Evolutionary conservation across 2,888 invertebrate species (phyloP), one percentile per base, ranked within the genome.

Genomic region (Gandaritis pyraliata): DNA sequence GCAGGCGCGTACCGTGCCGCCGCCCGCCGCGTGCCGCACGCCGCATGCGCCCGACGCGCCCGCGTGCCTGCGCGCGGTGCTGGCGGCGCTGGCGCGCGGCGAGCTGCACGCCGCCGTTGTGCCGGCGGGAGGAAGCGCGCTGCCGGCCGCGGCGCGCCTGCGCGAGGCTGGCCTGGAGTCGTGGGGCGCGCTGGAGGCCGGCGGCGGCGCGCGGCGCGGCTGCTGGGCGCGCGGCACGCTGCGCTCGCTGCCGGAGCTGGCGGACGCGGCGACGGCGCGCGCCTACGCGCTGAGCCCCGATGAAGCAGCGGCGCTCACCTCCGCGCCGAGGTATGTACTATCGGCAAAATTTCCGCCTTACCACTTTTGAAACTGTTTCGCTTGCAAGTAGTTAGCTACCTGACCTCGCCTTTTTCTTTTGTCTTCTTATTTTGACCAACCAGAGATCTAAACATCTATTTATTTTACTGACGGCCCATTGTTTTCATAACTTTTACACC

Each of bases 211-310:
- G 82, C 58, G 61, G 12, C 82, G 87, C 57, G 70, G 77, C 39
- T 88, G 88, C 73, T 65, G 75, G 60, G 78, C 73, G 33, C 58
- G 72, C 6, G 65, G 54, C 18, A 52, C 73, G 16, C 72, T 79
- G 53, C 79, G 81, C 64, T 85, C 88, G 15, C 74, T 89, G 61
- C 80, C 84, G 11, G 88, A 88, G 70, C 77, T 88, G 29, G 73
- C 80, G 5, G 81, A 82, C 52, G 50, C 66, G 23, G 53, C 41
- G 0, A 36, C 73, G 10, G 77, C 85, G 18, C 72, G 15, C 69
- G 60, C 23, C 73, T 38, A 74, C 38, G 48, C 66, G 6, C 52
- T n/a, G 54, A n/a, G 58, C 75, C 45, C 58, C 39, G 30, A 72
- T 64, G 41, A 72, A 81, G 58, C 68, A 7, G 60, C 77, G 80